Evolutionary conservation across 2,797 vertebrate genomes (phyloP).

Genomic region (Amblyopsis hoosieri): DNA sequence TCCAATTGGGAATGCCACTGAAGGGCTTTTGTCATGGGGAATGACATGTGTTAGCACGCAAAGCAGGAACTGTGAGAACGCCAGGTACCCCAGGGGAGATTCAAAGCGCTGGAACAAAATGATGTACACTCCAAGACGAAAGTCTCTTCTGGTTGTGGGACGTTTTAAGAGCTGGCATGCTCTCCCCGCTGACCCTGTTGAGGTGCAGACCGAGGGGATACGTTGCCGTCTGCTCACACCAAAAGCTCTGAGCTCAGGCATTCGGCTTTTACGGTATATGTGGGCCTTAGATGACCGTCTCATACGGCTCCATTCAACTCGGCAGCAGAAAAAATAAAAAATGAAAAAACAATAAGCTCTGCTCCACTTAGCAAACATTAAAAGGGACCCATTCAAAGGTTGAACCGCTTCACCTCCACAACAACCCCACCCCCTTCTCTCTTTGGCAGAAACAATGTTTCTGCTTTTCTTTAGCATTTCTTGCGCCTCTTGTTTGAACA

Average conservation of each 20-base stretch:
- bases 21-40: constrained; percentile 21
- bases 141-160: constrained; percentile 49
- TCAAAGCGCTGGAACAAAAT: constrained; percentile 43
- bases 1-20: constrained; percentile 33
- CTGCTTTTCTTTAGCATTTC: constrained; percentile 75
- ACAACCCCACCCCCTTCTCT: constrained; percentile 55
- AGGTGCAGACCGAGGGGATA: no score
- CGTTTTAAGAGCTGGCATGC: constrained; percentile 41
- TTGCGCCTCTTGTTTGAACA: constrained; percentile 80
- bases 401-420: constrained; percentile 65
- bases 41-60: constrained; percentile 35
- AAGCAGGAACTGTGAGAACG: constrained; percentile 43
- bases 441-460: constrained; percentile 74
- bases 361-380: constrained; percentile 72
- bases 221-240: no score
- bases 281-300: constrained; percentile 38
- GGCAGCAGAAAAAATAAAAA: no score
- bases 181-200: constrained; percentile 16
- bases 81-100: constrained; percentile 11
- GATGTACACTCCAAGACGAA: constrained; percentile 48
- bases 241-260: constrained; percentile 7
- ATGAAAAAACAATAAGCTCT: constrained; percentile 28
- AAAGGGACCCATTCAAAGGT: constrained; percentile 70
- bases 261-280: constrained; percentile 29
- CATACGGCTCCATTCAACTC: no score